Conservation (phyloP, 2,888 invertebrate species). For the Thereva nobilitata region DNA sequence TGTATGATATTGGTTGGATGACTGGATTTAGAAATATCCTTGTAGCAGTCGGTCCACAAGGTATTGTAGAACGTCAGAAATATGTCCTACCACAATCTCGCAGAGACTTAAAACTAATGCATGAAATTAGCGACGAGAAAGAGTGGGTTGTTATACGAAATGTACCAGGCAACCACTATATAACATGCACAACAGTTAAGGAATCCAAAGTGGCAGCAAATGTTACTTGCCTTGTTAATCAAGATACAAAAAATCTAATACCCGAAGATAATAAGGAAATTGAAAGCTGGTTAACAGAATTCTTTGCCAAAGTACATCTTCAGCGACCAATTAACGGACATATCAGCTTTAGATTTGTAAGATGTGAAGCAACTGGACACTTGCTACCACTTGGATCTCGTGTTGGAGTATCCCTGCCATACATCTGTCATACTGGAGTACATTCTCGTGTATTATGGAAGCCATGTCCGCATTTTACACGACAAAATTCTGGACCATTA, state of each 20-base stretch:
- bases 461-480: conserved; percentile 66
- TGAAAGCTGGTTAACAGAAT: conserved; percentile 72
- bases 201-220: conserved; percentile 79
- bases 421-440: conserved; percentile 74
- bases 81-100: conserved; percentile 69
- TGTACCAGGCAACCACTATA: conserved; percentile 73
- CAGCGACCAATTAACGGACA: conserved; percentile 75
- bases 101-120: conserved; percentile 67
- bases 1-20: conserved; percentile 68
- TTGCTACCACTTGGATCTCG: conserved; percentile 70
- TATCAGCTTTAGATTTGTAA: conserved; percentile 75
- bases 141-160: conserved; percentile 82
- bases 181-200: conserved; percentile 82
- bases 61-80: conserved; percentile 72
- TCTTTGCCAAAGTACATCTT: conserved; percentile 68
- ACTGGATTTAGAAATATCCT: conserved; percentile 63
- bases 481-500: conserved; percentile 62
- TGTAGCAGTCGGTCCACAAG: conserved; percentile 74
- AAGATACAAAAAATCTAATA: conserved; percentile 68
- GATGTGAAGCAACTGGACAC: conserved; percentile 64
- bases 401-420: conserved; percentile 79
- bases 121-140: conserved; percentile 73
- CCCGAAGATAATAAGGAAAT: conserved; percentile 71
- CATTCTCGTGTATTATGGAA: conserved; percentile 68
- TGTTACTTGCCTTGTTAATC: conserved; percentile 76